Conservation (phyloP, 2,888 invertebrate genomes). For the Lycocerus yunnanus region DNA sequence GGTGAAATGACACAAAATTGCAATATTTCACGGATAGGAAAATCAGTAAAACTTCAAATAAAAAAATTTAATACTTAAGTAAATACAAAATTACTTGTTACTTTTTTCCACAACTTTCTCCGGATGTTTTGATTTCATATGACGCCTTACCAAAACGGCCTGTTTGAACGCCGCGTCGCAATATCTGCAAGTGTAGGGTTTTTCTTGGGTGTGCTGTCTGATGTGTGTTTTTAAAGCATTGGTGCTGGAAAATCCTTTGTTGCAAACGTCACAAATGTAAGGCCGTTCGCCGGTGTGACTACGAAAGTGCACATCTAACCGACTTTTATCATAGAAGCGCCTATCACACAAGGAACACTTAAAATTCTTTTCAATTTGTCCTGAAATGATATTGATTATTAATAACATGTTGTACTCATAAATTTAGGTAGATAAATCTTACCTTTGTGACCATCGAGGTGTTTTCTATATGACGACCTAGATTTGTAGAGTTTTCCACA, state of each 20-base stretch:
- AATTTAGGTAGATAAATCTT: no score
- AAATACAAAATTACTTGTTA: background rate
- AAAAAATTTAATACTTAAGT: background rate
- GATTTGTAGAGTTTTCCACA: background rate
- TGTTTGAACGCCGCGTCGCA: conserved; percentile 23
- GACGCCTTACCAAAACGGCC: conserved; percentile 18
- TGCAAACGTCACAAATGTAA: conserved; percentile 15
- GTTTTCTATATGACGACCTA: background rate
- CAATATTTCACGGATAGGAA: background rate
- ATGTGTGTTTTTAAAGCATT: conserved; percentile 24
- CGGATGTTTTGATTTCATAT: conserved; percentile 22
- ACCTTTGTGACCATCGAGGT: background rate
- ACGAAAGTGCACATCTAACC: conserved; percentile 17
- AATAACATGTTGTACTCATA: no score
- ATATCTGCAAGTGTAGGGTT: conserved; percentile 19
- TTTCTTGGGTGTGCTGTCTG: conserved; percentile 25
- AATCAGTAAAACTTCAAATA: background rate
- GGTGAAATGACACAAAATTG: no score
- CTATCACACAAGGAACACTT: background rate
- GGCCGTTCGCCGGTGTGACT: conserved; percentile 26
- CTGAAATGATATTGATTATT: background rate
- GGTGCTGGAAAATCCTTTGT: conserved; percentile 22
- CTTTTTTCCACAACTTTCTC: background rate
- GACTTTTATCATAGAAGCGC: background rate
- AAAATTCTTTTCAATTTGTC: background rate